Evolutionary conservation across 2,888 invertebrate genomes (phyloP).

Genomic region (Spodoptera littoralis): DNA sequence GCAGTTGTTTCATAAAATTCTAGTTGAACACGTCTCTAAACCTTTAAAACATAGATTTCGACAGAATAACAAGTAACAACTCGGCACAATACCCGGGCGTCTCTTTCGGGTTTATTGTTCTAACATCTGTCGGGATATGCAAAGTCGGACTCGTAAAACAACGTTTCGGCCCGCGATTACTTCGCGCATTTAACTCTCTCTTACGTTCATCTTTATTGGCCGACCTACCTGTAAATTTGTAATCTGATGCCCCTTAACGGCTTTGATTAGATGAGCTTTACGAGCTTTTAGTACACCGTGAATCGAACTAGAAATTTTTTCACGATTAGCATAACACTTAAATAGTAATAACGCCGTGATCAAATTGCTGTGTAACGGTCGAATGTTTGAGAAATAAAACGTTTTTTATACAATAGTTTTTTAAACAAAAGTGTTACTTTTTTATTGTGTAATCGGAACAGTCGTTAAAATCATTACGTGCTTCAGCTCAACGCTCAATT

Average conservation of each 20-base stretch:
- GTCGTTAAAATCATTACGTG: constrained; percentile 56
- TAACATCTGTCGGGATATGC: constrained; percentile 85
- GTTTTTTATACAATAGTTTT: constrained; percentile 29
- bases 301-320: constrained; percentile 57
- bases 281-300: constrained; percentile 66
- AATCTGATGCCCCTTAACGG: constrained; percentile 77
- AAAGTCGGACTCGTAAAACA: constrained; percentile 83
- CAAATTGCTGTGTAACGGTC: constrained; percentile 28
- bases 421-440: constrained; percentile 39
- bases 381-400: constrained; percentile 8
- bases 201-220: constrained; percentile 82
- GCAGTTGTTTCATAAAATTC: constrained; percentile 69
- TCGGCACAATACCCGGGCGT: constrained; percentile 69
- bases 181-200: constrained; percentile 83
- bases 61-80: constrained; percentile 73
- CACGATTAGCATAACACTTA: constrained; percentile 49
- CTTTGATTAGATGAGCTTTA: constrained; percentile 76
- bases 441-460: constrained; percentile 48
- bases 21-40: constrained; percentile 70
- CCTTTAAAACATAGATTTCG: constrained; percentile 74
- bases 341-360: constrained; percentile 47
- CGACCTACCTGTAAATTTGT: constrained; percentile 83
- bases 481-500: constrained; percentile 61
- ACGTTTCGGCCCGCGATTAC: constrained; percentile 77
- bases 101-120: constrained; percentile 81